A percentile compares a stretch with the other conserved stretches of the same genome.
These are phyloP conservation scores for Cosmia trapezina DNA, from an alignment of 2,888 invertebrate species.

Conservation along the genomic window DNA sequence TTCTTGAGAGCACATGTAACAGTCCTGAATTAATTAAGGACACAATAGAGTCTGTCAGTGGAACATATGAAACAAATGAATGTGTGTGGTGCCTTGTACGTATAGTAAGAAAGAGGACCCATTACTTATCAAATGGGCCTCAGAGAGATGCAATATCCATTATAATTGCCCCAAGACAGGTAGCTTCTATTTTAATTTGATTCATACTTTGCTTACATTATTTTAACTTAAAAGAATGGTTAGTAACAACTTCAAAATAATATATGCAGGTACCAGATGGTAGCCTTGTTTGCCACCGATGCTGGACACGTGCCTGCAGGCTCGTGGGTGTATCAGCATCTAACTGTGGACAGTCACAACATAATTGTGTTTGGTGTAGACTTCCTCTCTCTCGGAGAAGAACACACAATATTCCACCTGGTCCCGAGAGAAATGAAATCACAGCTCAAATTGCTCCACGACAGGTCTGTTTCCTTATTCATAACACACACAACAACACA, in stretches of 20 bases:
- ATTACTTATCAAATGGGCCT: no score
- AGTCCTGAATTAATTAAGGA: not conserved
- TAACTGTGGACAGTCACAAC: not conserved
- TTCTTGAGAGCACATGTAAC: not conserved
- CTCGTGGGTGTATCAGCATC: not conserved
- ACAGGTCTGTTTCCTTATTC: not conserved
- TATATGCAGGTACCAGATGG: not conserved
- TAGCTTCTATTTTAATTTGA: not conserved
- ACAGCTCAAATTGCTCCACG: no score
- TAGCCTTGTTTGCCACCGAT: constrained; percentile 1
- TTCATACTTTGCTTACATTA: not conserved
- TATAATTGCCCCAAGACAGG: constrained; percentile 18
- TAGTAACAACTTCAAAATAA: not conserved
- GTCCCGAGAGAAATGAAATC: no score
- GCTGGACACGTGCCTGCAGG: constrained; percentile 1
- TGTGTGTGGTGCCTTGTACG: not conserved
- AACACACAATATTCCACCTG: no score
- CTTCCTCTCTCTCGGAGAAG: no score
- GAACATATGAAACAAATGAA: not conserved
- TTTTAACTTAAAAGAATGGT: not conserved
- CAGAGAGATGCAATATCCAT: not conserved
- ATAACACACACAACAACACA: no score
- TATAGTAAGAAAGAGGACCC: no score
- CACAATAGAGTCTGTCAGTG: not conserved
- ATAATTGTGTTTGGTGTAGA: no score